These are phyloP conservation scores for Intellagama lesueurii DNA, from an alignment of 2,797 vertebrate genomes.

Conservation along the genomic window DNA sequence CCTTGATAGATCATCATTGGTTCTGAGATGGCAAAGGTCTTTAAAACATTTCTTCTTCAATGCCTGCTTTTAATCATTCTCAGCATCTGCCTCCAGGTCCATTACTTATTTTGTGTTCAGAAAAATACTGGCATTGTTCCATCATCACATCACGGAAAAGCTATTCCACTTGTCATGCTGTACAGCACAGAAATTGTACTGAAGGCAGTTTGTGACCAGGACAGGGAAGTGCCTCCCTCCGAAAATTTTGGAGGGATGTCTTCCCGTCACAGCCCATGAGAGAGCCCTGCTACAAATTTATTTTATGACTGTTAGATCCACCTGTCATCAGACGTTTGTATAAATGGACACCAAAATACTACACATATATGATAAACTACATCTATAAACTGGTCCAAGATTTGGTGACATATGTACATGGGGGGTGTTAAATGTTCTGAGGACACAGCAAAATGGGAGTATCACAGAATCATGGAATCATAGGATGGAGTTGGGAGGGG, in stretches of 20 bases:
- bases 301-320: constrained; percentile 13
- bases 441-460: not conserved
- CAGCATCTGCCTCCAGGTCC: constrained; percentile 21
- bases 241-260: too few species aligned
- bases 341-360: not conserved
- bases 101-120: constrained; percentile 13
- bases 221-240: too few species aligned
- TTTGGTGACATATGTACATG: not conserved
- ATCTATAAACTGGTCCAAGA: not conserved
- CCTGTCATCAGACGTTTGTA: not conserved
- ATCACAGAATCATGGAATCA: too few species aligned
- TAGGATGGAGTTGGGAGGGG: too few species aligned
- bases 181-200: constrained; percentile 1
- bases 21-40: constrained; percentile 15
- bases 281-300: constrained; percentile 3
- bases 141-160: constrained; percentile 3
- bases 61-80: not conserved
- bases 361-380: not conserved
- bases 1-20: constrained; percentile 25
- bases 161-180: not conserved
- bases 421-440: not conserved
- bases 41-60: constrained; percentile 29
- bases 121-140: not conserved
- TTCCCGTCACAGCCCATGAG: too few species aligned
- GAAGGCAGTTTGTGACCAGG: too few species aligned